Evolutionary conservation across 2,888 invertebrate genomes (phyloP).

Genomic region (Agrotis puta): DNA sequence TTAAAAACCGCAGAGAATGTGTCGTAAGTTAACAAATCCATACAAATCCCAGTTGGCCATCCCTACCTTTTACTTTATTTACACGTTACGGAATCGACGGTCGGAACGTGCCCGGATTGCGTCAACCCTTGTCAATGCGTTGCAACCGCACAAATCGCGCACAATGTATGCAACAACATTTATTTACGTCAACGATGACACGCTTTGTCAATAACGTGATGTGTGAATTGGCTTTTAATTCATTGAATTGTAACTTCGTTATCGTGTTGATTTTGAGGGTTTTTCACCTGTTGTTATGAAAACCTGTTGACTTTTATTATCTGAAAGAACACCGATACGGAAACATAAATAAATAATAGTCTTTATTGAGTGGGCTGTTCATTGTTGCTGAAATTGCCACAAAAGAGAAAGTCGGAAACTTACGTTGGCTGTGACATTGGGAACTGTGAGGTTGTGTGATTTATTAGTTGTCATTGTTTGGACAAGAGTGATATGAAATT

Average conservation of each 20-base stretch:
- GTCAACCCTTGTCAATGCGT: constrained; percentile 31
- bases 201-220: constrained; percentile 42
- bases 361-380: too few species aligned
- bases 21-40: constrained; percentile 19
- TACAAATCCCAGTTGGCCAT: constrained; percentile 1
- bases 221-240: constrained; percentile 47
- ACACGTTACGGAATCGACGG: constrained; percentile 26
- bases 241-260: constrained; percentile 25
- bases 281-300: constrained; percentile 15
- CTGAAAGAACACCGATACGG: neutral
- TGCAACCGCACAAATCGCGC: constrained; percentile 42
- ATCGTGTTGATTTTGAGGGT: neutral
- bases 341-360: neutral
- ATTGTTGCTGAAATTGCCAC: too few species aligned
- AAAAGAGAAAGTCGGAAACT: too few species aligned
- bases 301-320: constrained; percentile 10
- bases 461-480: too few species aligned
- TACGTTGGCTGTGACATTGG: too few species aligned
- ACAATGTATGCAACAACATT: constrained; percentile 53
- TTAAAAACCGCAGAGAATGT: constrained; percentile 5
- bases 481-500: too few species aligned
- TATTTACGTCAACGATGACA: constrained; percentile 38
- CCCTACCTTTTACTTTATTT: constrained; percentile 36
- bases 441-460: too few species aligned
- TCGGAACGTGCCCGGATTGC: constrained; percentile 26